Base-by-base conservation (phyloP, 2,888 invertebrate species). In the Myathropa florea region DNA sequence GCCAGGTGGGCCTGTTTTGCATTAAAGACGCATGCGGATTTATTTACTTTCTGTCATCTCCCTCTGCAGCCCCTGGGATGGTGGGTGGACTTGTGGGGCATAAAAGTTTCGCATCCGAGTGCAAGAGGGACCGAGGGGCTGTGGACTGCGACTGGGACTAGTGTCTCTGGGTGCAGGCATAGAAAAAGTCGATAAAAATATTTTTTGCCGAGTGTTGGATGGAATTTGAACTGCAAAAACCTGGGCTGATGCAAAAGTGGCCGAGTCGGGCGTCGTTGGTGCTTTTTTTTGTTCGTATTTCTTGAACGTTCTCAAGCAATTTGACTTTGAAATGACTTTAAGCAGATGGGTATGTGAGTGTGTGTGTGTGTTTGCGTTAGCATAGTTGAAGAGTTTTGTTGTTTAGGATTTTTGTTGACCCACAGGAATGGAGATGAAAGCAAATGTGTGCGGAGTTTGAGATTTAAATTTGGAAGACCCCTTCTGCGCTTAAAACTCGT, bases 311-410 rank as follows among this genome's bases (percentile, higher is more conserved):
- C 26, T 0, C 28, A 30, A 59, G 53, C 28, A 68, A 46, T 68
- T 78, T 71, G 78, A 71, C 78, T 78, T 78, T 70, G 78, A 78
- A 78, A 70, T 70, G 70, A 78, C 70, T 78, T 78, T 63, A 78
- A 78, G 63, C 61, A 61, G 30, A 67, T 24, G 21, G 4, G 46
- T 46, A 9, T 12, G 10, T 30, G 14, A 2, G 39, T 14, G 4
- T 18, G 18, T 46, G 46, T 18, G 46, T 18, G 46, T 46, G 46
- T 46, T 10, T 12, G 1, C 10, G 55, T 18, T n/a, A 10, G 53
- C 12, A 26, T 64, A 18, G 10, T 28, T 73, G 10, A 39, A 59
- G 36, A 30, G 26, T 59, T 28, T 59, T 76, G 39, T 39, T 61
- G 10, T 21, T 68, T 68, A 65, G 14, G 24, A 10, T 24, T 39